A percentile compares a stretch with the other conserved stretches of the same genome.
These are phyloP conservation scores for Drosophila arawakana DNA, from an alignment of 1,140 invertebrate genomes.

Conservation along the genomic window DNA sequence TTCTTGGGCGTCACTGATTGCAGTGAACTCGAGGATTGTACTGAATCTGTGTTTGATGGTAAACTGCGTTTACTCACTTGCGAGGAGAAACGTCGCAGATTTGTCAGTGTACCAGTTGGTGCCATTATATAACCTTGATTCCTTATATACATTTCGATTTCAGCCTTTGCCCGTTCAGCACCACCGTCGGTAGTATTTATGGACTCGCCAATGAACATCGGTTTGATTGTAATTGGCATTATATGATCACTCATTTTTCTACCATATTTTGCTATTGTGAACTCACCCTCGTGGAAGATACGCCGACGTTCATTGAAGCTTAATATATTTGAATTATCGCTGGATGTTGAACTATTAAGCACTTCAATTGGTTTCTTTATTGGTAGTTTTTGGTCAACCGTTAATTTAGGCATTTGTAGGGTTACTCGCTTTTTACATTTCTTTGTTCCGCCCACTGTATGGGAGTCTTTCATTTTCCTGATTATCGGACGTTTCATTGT, in stretches of 20 bases:
- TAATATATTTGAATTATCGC: neutral
- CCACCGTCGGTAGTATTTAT: neutral
- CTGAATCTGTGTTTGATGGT: neutral
- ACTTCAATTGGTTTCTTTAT: neutral
- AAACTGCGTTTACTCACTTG: neutral
- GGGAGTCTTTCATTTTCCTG: neutral
- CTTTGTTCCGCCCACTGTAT: neutral
- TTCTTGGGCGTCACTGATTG: neutral
- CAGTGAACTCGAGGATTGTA: neutral
- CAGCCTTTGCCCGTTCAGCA: neutral
- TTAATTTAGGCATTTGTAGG: neutral
- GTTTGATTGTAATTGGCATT: conserved; percentile 4
- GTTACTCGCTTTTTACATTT: neutral
- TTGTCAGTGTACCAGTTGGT: neutral
- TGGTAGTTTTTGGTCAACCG: neutral
- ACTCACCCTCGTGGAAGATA: conserved; percentile 19
- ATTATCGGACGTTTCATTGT: neutral
- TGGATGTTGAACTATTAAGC: neutral
- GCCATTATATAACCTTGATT: neutral
- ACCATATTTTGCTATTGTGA: conserved; percentile 19
- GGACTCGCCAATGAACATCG: neutral
- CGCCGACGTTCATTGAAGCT: conserved; percentile 31
- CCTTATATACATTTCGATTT: neutral
- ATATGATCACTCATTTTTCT: conserved; percentile 28
- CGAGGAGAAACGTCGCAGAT: neutral